Percentiles rank a stretch among this genome's conserved stretches.
These are phyloP conservation scores for Silurus aristotelis DNA, from an alignment of 2,797 vertebrate genomes.

Conservation along the genomic window DNA sequence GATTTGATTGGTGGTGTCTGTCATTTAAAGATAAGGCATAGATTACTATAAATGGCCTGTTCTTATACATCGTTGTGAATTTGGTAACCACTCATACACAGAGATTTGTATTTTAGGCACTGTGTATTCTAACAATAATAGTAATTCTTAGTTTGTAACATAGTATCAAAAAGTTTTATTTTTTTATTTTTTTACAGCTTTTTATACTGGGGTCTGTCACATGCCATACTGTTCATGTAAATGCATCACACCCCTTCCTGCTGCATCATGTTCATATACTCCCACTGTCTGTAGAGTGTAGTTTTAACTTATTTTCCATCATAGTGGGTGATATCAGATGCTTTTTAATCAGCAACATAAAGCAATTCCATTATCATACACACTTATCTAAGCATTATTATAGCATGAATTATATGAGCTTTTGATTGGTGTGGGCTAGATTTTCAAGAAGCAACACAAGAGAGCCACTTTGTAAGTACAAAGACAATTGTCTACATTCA, in stretches of 20 bases:
- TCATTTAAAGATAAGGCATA: not conserved
- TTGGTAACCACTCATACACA: too few species aligned
- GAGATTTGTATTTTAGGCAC: too few species aligned
- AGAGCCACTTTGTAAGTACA: constrained; percentile 5
- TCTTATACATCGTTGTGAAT: too few species aligned
- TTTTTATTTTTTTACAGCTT: not conserved
- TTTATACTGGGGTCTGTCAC: not conserved
- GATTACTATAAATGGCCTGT: too few species aligned
- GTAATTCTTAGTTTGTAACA: too few species aligned
- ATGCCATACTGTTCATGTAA: not conserved
- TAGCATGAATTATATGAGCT: not conserved
- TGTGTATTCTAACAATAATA: too few species aligned
- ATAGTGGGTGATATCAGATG: not conserved
- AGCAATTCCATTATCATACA: not conserved
- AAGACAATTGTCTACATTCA: not conserved
- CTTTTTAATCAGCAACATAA: not conserved
- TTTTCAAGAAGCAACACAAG: not conserved
- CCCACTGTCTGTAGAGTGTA: not conserved
- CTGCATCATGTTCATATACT: not conserved
- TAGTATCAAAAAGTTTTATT: too few species aligned
- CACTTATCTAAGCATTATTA: not conserved
- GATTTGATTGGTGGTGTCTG: not conserved
- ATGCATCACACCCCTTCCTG: not conserved
- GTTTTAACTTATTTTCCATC: not conserved
- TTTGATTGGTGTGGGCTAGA: not conserved